Percentiles rank a stretch among this genome's conserved stretches.
Conservation (phyloP, 2,888 invertebrate species). For the Mantis religiosa region DNA sequence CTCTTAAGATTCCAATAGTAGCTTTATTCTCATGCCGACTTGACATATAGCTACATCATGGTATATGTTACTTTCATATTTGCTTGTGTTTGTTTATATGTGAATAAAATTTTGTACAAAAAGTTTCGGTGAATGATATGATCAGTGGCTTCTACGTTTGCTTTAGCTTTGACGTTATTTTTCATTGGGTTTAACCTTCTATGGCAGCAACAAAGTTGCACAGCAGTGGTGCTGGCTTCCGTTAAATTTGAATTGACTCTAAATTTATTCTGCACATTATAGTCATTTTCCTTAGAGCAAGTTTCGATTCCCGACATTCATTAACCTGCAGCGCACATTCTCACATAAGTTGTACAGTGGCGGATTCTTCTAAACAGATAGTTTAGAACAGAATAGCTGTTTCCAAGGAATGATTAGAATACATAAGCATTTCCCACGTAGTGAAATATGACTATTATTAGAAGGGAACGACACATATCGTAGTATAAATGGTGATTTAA, state of each 20-base stretch:
- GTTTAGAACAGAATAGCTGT: no score
- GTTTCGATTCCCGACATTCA: neutral
- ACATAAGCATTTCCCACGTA: no score
- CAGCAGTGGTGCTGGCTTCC: neutral
- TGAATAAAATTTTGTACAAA: neutral
- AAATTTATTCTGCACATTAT: neutral
- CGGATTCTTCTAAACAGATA: no score
- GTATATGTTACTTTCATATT: neutral
- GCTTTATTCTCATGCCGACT: no score
- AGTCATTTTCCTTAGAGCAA: neutral
- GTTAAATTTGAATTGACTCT: neutral
- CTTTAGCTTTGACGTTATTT: neutral
- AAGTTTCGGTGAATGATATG: neutral
- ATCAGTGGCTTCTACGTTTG: neutral
- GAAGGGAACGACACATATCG: no score
- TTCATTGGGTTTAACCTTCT: neutral
- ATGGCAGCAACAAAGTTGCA: neutral
- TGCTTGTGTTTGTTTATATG: neutral
- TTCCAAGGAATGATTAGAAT: no score
- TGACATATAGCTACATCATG: neutral
- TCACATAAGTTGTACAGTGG: neutral
- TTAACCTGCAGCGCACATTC: neutral
- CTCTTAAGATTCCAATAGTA: no score
- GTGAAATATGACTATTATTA: no score
- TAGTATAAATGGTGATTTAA: no score